Percentiles rank a stretch among this genome's conserved stretches.
These are phyloP conservation scores for Rotaria magnacalcarata DNA, from an alignment of 2,888 invertebrate genomes.

Conservation along the genomic window DNA sequence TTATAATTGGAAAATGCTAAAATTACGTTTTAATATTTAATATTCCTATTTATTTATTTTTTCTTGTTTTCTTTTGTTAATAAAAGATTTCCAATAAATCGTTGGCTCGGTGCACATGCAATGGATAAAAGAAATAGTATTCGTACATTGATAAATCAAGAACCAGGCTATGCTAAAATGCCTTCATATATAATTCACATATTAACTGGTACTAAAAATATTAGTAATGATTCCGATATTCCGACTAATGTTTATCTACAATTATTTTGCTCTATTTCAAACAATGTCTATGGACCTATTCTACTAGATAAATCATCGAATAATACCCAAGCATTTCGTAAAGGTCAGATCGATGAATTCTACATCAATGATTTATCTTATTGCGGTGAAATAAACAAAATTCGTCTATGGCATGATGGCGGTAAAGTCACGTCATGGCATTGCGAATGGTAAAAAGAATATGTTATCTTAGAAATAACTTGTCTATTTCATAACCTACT, in stretches of 20 bases:
- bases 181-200: constrained; percentile 11
- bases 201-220: constrained; percentile 24
- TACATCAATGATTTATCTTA: not conserved
- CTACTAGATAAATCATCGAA: constrained; percentile 9
- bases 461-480: not conserved
- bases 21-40: too few relatives aligned
- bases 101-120: constrained; percentile 18
- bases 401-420: constrained; percentile 15
- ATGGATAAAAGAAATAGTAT: not conserved
- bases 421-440: not conserved
- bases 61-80: not conserved
- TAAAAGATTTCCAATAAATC: constrained; percentile 27
- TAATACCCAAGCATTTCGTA: not conserved
- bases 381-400: not conserved
- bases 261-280: constrained; percentile 2
- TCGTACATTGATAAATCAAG: not conserved
- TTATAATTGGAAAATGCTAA: too few relatives aligned
- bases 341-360: constrained; percentile 15
- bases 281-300: not conserved
- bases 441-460: constrained; percentile 8
- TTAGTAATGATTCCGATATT: not conserved
- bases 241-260: not conserved
- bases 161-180: constrained; percentile 14
- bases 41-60: too few relatives aligned
- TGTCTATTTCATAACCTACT: not conserved